These are phyloP conservation scores for Anniella stebbinsi DNA, from an alignment of 2,797 vertebrate genomes.

Conservation along the genomic window DNA sequence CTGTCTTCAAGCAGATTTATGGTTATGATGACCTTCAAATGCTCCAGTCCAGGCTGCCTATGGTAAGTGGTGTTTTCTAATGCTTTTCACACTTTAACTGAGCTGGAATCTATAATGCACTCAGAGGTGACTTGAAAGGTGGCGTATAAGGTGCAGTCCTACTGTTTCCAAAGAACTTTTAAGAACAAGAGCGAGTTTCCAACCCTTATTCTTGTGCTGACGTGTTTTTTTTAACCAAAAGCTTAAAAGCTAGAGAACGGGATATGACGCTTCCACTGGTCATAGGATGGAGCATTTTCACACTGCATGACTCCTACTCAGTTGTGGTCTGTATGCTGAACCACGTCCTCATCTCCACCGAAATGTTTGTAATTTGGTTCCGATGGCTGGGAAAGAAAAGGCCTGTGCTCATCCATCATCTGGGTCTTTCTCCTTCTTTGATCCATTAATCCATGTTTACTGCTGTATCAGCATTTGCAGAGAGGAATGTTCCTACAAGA, in stretches of 20 bases:
- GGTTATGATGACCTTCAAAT: conserved; percentile 97
- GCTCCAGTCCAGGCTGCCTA: conserved; percentile 93
- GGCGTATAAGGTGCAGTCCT: not conserved
- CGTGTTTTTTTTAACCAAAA: not conserved
- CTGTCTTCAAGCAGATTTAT: conserved; percentile 88
- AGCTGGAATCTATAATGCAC: not conserved
- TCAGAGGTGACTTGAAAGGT: not conserved
- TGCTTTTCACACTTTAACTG: not conserved
- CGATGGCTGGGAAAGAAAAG: not conserved
- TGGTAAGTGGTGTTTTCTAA: conserved; percentile 82
- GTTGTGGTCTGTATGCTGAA: too few relatives aligned
- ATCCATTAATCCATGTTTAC: not conserved
- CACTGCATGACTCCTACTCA: not conserved
- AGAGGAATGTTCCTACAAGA: not conserved
- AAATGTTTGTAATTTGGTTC: not conserved
- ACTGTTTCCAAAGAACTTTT: not conserved
- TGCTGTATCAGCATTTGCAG: not conserved
- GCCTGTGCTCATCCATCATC: not conserved
- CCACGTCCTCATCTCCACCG: not conserved
- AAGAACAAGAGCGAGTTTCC: not conserved
- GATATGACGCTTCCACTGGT: too few relatives aligned
- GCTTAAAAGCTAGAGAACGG: not conserved
- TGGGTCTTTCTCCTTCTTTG: not conserved
- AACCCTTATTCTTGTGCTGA: too few relatives aligned
- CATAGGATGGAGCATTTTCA: not conserved